Base-by-base conservation (phyloP, 2,888 invertebrate genomes). In the Epinotia nisella region DNA sequence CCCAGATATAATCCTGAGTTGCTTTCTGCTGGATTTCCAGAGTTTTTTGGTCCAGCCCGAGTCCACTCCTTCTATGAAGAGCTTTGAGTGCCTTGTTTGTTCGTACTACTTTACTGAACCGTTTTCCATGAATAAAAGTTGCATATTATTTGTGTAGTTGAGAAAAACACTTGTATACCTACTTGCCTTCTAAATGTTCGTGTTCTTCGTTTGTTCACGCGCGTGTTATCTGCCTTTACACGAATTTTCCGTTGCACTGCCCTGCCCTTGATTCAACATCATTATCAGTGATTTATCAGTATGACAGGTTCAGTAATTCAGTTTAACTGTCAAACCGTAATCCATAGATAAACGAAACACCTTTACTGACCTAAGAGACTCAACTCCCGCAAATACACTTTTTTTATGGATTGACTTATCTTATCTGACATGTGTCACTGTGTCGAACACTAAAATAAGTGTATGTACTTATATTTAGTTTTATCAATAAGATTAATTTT, bases 341-440 rank as follows among this genome's bases (percentile, higher is more conserved):
- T 19, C 64, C 35, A 29, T 53, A 66, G 66, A 66, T 66, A 66
- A 56, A 66, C 15, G 55, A 19, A 21, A 55, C 19, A n/a, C 51
- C 15, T 65, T 45, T 19, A 55, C 55, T 66, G 55, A 55, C 66
- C 66, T 66, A n/a, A 24, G 21, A 41, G 51, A 65, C 19, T 64
- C 53, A 53, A 65, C 35, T 24, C 7, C 29, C n/a, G 17, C 19
- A 24, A 61, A 61, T 55, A 41, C 39, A 56, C 67, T 61, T 62
- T 39, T 29, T 71, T 71, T 60, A 10, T 53, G 35, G 51, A 66
- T 45, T 67, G 21, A 62, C 19, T 53, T 51, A 65, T 41, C 60
- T 61, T 66, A 60, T 67, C 67, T 61, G 67, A 67, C 67, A 67
- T 55, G 11, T 68, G 62, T 70, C 62, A 56, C 7, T 10, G 29